Evolutionary conservation across 1,140 invertebrate species (phyloP).

Genomic region (Trachymyrmex septentrionalis): DNA sequence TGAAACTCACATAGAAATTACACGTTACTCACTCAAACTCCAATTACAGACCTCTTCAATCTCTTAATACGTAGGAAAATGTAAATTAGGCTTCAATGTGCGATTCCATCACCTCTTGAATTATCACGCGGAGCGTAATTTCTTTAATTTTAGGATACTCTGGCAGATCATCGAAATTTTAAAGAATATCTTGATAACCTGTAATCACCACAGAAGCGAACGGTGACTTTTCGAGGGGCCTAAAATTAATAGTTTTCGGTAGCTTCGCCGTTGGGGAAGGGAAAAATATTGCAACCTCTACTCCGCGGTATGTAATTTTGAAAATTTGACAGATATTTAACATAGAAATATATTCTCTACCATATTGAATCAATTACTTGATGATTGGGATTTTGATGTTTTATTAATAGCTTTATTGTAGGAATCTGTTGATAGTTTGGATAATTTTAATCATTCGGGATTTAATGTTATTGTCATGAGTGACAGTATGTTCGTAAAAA

Average conservation of each 20-base stretch:
- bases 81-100: conserved; percentile 62
- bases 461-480: not conserved
- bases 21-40: conserved; percentile 47
- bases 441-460: not conserved
- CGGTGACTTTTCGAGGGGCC: conserved; percentile 4
- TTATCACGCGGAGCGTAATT: conserved; percentile 47
- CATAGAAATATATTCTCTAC: not conserved
- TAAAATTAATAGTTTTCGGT: conserved; percentile 11
- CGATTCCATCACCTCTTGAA: conserved; percentile 51
- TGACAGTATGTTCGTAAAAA: conserved; percentile 14
- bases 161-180: conserved; percentile 32
- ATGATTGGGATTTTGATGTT: not conserved
- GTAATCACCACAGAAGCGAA: conserved; percentile 20
- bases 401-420: not conserved
- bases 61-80: conserved; percentile 59
- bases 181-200: conserved; percentile 26
- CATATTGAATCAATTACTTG: not conserved
- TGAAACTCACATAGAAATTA: conserved; percentile 61
- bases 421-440: not conserved
- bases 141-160: conserved; percentile 45
- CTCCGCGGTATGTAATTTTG: not conserved
- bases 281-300: conserved; percentile 1
- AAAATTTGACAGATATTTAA: conserved; percentile 16
- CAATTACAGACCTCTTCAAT: conserved; percentile 58
- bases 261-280: not conserved